phyloP scores from a whole-genome alignment of 2,888 invertebrate genomes.

The Andrena flavipes region DNA sequence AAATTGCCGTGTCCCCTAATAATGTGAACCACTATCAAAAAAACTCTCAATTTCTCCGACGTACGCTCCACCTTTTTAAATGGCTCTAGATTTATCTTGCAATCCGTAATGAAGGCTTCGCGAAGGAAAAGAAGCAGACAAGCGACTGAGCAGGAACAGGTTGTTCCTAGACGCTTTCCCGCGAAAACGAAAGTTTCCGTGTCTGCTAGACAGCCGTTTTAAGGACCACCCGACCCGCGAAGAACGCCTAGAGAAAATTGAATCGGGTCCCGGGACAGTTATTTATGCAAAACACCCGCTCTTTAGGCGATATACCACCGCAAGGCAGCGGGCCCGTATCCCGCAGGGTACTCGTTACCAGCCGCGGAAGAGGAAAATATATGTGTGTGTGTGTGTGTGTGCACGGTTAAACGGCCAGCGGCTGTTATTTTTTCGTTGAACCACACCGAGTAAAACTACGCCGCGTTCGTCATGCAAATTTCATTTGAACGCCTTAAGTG shows the following conservation, averaged over 20 bases:
- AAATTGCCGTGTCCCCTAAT: too few relatives aligned
- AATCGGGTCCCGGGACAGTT: slow-evolving; percentile 67
- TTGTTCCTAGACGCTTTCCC: slow-evolving; percentile 22
- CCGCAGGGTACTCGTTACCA: slow-evolving; percentile 59
- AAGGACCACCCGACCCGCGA: slow-evolving; percentile 59
- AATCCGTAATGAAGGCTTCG: not conserved
- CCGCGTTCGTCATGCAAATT: slow-evolving; percentile 71
- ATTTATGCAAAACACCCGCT: slow-evolving; percentile 70
- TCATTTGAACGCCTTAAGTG: slow-evolving; percentile 68
- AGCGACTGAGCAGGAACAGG: slow-evolving; percentile 22
- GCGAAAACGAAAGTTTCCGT: slow-evolving; percentile 32
- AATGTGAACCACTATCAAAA: too few relatives aligned
- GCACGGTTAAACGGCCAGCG: slow-evolving; percentile 61
- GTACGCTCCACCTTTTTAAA: not conserved
- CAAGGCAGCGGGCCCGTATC: slow-evolving; percentile 53
- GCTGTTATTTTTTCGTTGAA: slow-evolving; percentile 66
- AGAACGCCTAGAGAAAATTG: slow-evolving; percentile 73
- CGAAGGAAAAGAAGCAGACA: not conserved
- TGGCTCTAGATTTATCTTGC: not conserved
- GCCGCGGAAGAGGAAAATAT: slow-evolving; percentile 57
- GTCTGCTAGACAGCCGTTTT: slow-evolving; percentile 43
- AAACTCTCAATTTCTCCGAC: too few relatives aligned
- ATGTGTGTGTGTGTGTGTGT: slow-evolving; percentile 15
- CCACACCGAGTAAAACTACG: slow-evolving; percentile 56
- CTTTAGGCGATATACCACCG: slow-evolving; percentile 58